These are phyloP conservation scores for Cygnus atratus DNA, from an alignment of 2,113 vertebrate genomes.

Conservation along the genomic window DNA sequence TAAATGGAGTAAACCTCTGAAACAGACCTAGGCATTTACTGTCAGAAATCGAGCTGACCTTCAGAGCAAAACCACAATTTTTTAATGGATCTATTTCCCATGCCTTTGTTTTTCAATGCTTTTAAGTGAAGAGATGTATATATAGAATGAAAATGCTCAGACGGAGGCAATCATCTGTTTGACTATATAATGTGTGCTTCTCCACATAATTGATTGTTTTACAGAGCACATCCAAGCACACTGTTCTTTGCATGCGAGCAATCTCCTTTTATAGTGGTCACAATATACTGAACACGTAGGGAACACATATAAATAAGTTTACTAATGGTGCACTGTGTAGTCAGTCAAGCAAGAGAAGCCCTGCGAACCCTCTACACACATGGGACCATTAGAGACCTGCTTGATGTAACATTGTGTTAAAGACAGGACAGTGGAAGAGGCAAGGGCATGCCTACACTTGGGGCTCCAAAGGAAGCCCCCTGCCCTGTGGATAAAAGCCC, in stretches of 20 bases:
- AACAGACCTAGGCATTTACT: not conserved
- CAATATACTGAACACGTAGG: not conserved
- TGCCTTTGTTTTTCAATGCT: not conserved
- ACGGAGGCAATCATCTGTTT: accelerated
- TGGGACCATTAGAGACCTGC: not conserved
- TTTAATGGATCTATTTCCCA: not conserved
- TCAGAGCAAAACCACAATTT: not conserved
- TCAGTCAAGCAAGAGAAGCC: conserved; percentile 2
- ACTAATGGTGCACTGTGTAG: conserved; percentile 34
- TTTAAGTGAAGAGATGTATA: not conserved
- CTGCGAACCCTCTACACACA: not conserved
- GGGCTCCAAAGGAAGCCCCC: not conserved
- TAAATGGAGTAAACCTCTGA: not conserved
- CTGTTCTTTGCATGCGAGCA: not conserved
- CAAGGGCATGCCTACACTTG: not conserved
- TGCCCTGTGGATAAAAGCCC: not conserved
- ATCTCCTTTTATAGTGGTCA: not conserved
- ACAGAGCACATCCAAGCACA: not conserved
- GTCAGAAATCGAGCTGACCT: not conserved
- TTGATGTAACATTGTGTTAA: not conserved
- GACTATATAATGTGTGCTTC: not conserved
- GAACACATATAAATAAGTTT: not conserved
- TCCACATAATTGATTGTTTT: not conserved
- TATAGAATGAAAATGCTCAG: not conserved
- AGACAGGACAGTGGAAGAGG: not conserved